These are phyloP conservation scores for Athene cunicularia DNA, from an alignment of 2,113 vertebrate species.

Conservation along the genomic window DNA sequence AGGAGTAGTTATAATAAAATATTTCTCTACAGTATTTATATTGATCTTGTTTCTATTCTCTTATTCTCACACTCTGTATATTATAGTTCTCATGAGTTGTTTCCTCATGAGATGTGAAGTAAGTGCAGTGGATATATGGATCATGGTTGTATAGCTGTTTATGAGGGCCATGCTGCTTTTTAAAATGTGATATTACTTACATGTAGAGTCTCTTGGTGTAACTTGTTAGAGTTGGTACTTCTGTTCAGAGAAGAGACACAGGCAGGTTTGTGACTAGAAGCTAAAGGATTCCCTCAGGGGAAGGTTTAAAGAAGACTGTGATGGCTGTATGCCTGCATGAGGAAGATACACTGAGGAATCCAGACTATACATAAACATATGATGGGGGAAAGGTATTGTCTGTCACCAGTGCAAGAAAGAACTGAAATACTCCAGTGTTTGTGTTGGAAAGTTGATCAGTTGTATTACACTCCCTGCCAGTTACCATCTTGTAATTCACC, in stretches of 20 bases:
- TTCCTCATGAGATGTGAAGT: neutral
- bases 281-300: neutral
- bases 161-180: neutral
- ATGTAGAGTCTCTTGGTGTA: neutral
- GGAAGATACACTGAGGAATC: neutral
- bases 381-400: neutral
- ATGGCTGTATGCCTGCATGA: neutral
- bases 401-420: neutral
- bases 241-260: neutral
- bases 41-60: neutral
- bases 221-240: neutral
- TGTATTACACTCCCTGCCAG: neutral
- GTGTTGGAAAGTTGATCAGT: neutral
- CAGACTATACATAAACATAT: neutral
- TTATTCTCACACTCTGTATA: neutral
- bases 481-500: neutral
- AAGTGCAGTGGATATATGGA: neutral
- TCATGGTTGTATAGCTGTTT: neutral
- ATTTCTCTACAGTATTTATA: neutral
- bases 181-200: neutral
- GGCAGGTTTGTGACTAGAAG: neutral
- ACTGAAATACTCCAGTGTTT: neutral
- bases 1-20: neutral
- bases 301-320: neutral
- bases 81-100: neutral